Evolutionary conservation across 2,113 vertebrate species (phyloP).

Genomic region (Trematocara stigmaticum): DNA sequence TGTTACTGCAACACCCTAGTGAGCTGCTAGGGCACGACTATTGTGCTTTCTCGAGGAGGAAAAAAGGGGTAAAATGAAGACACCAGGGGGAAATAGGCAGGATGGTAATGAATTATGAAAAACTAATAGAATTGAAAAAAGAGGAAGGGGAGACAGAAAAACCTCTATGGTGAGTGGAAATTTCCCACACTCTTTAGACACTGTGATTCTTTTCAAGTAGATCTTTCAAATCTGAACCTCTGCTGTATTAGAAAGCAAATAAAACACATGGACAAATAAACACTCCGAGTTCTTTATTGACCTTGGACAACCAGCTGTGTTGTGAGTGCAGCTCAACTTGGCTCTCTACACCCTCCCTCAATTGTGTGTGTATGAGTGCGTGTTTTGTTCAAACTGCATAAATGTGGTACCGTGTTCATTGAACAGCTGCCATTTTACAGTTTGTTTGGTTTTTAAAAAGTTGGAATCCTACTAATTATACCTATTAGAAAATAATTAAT

Average conservation of each 20-base stretch:
- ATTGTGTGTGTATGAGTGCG: background rate
- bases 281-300: slow-evolving; percentile 49
- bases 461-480: background rate
- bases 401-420: background rate
- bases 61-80: background rate
- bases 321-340: slow-evolving; percentile 39
- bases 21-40: slow-evolving; percentile 25
- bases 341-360: background rate
- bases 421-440: background rate
- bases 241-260: slow-evolving; percentile 56
- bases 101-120: slow-evolving; percentile 54
- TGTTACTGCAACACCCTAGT: slow-evolving; percentile 50
- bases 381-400: background rate
- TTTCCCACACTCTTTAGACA: slow-evolving; percentile 59
- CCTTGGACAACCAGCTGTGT: slow-evolving; percentile 57
- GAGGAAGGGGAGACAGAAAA: background rate
- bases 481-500: background rate
- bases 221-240: slow-evolving; percentile 51
- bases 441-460: background rate
- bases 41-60: slow-evolving; percentile 1
- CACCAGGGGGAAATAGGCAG: background rate
- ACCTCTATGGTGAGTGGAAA: slow-evolving; percentile 30
- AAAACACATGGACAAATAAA: slow-evolving; percentile 63
- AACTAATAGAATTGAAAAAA: slow-evolving; percentile 33
- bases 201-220: slow-evolving; percentile 47